phyloP scores from a whole-genome alignment of 2,797 vertebrate genomes.

The Sparus aurata region DNA sequence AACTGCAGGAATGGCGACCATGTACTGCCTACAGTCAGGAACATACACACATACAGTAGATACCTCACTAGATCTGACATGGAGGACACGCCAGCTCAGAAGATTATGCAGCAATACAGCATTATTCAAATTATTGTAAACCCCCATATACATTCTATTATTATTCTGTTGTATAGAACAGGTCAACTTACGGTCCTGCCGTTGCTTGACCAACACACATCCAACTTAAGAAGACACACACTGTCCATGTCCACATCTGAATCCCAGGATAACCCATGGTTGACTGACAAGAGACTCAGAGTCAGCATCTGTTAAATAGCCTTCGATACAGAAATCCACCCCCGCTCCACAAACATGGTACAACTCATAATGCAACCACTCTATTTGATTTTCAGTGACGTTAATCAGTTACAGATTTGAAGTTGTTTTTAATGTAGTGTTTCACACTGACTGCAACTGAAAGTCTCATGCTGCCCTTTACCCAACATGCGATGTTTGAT shows the following conservation, averaged over 20 bases:
- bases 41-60: not conserved
- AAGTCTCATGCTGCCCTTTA: conserved; percentile 36
- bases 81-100: not conserved
- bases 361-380: not conserved
- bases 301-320: conserved; percentile 43
- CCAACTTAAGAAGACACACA: conserved; percentile 55
- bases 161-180: not conserved
- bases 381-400: not conserved
- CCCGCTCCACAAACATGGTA: not conserved
- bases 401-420: conserved; percentile 28
- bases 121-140: not conserved
- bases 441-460: not conserved
- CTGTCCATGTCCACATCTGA: conserved; percentile 57
- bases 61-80: not conserved
- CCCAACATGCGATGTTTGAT: conserved; percentile 29
- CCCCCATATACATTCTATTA: not conserved
- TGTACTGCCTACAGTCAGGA: conserved; percentile 71
- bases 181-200: conserved; percentile 68
- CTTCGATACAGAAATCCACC: conserved; percentile 7
- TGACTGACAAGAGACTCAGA: conserved; percentile 26
- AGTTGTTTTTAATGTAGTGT: not conserved
- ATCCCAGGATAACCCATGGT: conserved; percentile 57
- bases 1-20: conserved; percentile 76
- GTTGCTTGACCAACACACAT: conserved; percentile 29
- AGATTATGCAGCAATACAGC: not conserved